These are phyloP conservation scores for Grapholita molesta DNA, from an alignment of 1,140 invertebrate species.

Conservation along the genomic window DNA sequence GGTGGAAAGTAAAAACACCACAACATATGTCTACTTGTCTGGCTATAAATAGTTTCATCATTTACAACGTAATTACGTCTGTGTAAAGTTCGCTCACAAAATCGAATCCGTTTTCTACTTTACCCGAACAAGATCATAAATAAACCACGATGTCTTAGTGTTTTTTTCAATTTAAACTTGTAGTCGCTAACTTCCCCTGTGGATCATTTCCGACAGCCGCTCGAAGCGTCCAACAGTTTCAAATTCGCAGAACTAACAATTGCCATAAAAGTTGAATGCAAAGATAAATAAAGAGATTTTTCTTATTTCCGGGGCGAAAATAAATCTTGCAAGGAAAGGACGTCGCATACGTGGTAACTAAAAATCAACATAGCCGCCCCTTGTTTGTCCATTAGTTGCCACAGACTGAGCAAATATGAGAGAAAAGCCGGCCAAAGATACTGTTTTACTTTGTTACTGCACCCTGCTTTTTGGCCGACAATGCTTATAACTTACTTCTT, in stretches of 20 bases:
- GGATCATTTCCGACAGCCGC: neutral
- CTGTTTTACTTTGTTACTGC: constrained; percentile 42
- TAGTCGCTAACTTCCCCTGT: neutral
- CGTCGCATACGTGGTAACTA: constrained; percentile 50
- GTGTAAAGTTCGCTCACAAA: too few relatives aligned
- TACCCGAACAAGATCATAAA: constrained; percentile 1
- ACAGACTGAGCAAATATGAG: constrained; percentile 54
- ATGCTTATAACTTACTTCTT: neutral
- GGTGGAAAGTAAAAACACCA: neutral
- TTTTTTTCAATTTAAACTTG: constrained; percentile 16
- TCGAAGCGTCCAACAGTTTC: neutral
- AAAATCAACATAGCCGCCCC: constrained; percentile 66
- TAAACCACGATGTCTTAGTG: neutral
- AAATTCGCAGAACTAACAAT: constrained; percentile 10
- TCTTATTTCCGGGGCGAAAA: constrained; percentile 33
- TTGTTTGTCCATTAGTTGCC: constrained; percentile 69
- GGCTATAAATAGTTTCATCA: neutral
- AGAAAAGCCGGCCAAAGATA: constrained; percentile 46
- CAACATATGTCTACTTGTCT: neutral
- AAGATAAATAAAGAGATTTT: constrained; percentile 23
- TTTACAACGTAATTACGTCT: too few relatives aligned
- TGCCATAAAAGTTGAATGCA: constrained; percentile 18
- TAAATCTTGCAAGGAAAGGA: constrained; percentile 61
- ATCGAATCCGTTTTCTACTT: too few relatives aligned
- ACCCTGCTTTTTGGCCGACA: constrained; percentile 29